phyloP scores from a whole-genome alignment of 2,113 vertebrate species.

The Salvator merianae region DNA sequence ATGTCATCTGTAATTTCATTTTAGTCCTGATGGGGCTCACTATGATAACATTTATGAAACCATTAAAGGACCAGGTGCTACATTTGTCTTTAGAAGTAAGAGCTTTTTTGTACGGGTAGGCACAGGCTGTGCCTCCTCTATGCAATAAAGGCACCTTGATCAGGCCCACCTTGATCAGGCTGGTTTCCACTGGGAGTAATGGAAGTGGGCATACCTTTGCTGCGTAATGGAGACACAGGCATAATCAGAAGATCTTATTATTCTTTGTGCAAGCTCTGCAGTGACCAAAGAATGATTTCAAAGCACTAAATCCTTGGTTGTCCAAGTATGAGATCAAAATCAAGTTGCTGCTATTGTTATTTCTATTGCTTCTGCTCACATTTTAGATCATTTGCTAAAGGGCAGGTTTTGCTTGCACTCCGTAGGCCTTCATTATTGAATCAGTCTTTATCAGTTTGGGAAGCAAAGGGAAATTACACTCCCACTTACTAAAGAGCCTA shows the following conservation, averaged over 20 bases:
- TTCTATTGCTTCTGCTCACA: not conserved
- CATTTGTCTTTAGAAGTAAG: not conserved
- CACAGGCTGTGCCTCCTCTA: no score
- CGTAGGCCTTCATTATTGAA: conserved; percentile 5
- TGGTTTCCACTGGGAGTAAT: no score
- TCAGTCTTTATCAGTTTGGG: conserved; percentile 30
- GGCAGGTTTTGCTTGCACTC: not conserved
- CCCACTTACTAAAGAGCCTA: conserved; percentile 26
- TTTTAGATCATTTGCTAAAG: not conserved
- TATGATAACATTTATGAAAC: not conserved
- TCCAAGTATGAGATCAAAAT: conserved; percentile 1
- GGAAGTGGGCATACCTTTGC: no score
- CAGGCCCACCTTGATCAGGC: no score
- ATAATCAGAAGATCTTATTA: rapidly evolving
- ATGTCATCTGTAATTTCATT: no score
- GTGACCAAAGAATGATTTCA: not conserved
- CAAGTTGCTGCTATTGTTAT: not conserved
- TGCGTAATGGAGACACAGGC: no score
- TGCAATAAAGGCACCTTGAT: no score
- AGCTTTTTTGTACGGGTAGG: not conserved
- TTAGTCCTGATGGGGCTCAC: not conserved
- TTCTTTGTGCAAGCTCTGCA: rapidly evolving
- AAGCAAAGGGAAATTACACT: conserved; percentile 26
- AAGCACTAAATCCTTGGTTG: not conserved
- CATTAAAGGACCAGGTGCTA: not conserved